Conservation (phyloP, 2,797 vertebrate genomes). For the Paedocypris micromegethes region DNA sequence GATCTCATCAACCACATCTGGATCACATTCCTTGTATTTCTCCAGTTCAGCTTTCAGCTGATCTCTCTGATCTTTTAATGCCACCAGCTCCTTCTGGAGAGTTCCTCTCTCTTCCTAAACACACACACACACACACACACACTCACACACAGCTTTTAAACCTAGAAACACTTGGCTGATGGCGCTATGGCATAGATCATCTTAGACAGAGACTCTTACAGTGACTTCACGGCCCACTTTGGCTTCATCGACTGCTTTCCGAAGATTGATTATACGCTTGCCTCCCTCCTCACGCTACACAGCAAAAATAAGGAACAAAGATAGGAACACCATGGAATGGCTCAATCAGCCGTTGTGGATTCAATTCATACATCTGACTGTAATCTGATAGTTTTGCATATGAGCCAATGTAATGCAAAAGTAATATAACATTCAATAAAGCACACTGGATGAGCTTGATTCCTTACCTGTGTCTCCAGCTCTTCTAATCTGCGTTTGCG, state of each 20-base stretch:
- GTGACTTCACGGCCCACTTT: conserved; percentile 86
- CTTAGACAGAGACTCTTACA: conserved; percentile 55
- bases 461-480: conserved; percentile 81
- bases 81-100: conserved; percentile 72
- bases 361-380: too few relatives aligned
- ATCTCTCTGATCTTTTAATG: conserved; percentile 69
- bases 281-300: conserved; percentile 76
- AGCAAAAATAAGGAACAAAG: conserved; percentile 7
- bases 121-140: conserved; percentile 25
- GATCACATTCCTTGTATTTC: conserved; percentile 90
- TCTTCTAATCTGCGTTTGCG: conserved; percentile 79
- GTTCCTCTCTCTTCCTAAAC: conserved; percentile 75
- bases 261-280: conserved; percentile 69
- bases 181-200: background rate
- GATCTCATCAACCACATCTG: conserved; percentile 84
- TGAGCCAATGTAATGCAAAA: too few relatives aligned
- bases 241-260: conserved; percentile 76
- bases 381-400: too few relatives aligned
- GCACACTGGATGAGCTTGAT: too few relatives aligned
- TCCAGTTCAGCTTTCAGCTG: conserved; percentile 79
- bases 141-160: background rate
- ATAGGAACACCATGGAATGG: background rate
- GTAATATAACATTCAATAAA: too few relatives aligned
- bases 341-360: too few relatives aligned
- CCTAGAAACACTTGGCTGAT: background rate